phyloP scores from a whole-genome alignment of 2,113 vertebrate genomes.

The Coptodon bakossiorum region DNA sequence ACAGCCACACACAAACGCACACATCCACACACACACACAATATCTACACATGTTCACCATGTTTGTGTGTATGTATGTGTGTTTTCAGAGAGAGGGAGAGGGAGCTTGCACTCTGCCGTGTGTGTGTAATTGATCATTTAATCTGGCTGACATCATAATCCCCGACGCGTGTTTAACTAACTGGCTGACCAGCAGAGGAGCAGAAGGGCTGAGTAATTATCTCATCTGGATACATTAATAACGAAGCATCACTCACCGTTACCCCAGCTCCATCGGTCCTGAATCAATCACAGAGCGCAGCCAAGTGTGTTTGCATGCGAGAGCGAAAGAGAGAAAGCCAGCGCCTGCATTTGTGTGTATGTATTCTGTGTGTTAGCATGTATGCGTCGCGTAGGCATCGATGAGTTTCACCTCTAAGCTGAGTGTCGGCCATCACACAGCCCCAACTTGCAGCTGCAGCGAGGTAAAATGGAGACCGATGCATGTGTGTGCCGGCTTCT shows the following conservation, averaged over 20 bases:
- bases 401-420: slow-evolving; percentile 1
- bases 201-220: slow-evolving; percentile 63
- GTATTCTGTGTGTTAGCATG: neutral
- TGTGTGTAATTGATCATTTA: slow-evolving; percentile 67
- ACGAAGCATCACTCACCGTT: slow-evolving; percentile 50
- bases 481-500: neutral
- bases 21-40: neutral
- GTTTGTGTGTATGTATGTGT: slow-evolving; percentile 15
- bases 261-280: neutral
- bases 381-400: neutral
- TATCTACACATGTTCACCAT: neutral
- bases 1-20: neutral
- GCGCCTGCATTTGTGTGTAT: neutral
- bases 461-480: slow-evolving; percentile 57
- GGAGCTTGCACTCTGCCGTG: slow-evolving; percentile 23
- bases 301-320: neutral
- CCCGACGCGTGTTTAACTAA: slow-evolving; percentile 69
- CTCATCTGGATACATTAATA: slow-evolving; percentile 63
- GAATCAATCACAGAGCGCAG: slow-evolving; percentile 31
- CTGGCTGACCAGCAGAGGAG: slow-evolving; percentile 47
- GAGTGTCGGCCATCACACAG: slow-evolving; percentile 56
- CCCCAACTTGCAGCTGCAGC: slow-evolving; percentile 21
- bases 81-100: slow-evolving; percentile 4
- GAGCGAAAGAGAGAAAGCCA: neutral
- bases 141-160: slow-evolving; percentile 70